A percentile compares a stretch with the other conserved stretches of the same genome.
phyloP scores from a whole-genome alignment of 2,113 vertebrate species.

The Vulpes lagopus region DNA sequence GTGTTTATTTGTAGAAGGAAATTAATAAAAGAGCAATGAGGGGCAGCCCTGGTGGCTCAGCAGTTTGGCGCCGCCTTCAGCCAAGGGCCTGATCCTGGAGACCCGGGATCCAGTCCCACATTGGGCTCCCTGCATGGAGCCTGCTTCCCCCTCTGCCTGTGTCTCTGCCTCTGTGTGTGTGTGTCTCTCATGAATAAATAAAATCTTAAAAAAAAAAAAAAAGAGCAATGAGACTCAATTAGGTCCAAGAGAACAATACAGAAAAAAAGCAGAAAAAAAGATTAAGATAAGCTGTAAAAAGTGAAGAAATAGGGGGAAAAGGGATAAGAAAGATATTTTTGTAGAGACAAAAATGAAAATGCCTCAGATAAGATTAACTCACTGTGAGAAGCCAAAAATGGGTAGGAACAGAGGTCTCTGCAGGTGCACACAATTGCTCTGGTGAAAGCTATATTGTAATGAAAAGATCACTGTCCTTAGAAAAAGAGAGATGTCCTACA shows the following conservation, averaged over 20 bases:
- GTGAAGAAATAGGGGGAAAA: background rate
- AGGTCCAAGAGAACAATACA: background rate
- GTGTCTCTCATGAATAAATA: too few species aligned
- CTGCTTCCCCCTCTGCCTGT: too few species aligned
- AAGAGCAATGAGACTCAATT: background rate
- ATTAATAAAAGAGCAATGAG: background rate
- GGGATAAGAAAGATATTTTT: background rate
- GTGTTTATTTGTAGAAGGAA: background rate
- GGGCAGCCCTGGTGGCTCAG: too few species aligned
- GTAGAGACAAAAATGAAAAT: background rate
- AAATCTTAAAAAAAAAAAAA: background rate
- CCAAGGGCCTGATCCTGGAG: too few species aligned
- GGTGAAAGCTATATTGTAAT: background rate
- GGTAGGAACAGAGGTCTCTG: background rate
- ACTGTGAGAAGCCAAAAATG: background rate
- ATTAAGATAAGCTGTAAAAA: background rate
- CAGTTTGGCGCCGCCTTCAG: too few species aligned
- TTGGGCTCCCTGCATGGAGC: too few species aligned
- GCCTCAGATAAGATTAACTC: background rate
- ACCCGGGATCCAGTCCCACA: too few species aligned
- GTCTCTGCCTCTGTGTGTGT: too few species aligned
- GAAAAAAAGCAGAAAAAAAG: background rate
- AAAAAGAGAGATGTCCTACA: background rate
- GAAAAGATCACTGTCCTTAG: background rate
- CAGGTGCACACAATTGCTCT: rapidly evolving